Evolutionary conservation across 1,140 invertebrate species (phyloP), one percentile per base, ranked within the genome.

Genomic region (Elysia chlorotica): DNA sequence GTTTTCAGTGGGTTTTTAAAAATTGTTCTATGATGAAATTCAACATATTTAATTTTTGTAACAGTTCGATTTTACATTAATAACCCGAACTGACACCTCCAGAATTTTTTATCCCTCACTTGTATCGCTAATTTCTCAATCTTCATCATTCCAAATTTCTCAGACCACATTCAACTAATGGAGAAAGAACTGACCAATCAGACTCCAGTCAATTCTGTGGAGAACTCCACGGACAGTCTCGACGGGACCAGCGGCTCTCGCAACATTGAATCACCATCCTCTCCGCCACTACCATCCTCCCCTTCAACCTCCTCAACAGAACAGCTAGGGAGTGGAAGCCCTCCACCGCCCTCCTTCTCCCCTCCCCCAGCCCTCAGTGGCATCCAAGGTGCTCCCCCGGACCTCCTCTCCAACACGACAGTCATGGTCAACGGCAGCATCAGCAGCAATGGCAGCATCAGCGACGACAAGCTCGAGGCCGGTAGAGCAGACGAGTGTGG

Each of bases 351-450:
- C 0, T 35, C 31, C 17, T 59, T 66, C 10, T 62, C 68, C 19
- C 25, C 67, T 30, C 41, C 25, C 35, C 73, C 65, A 28, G n/a
- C 62, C 57, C 61, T 63, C 59, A 23, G 68, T 38, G 71, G 71
- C 10, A 36, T 76, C 17, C 57, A 73, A 23, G 70, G 57, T 10
- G 66, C 53, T n/a, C 63, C 57, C 17, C 66, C 65, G 6, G 69
- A 75, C 54, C 69, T 62, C 37, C n/a, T 72, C 30, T 35, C 41
- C 21, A 41, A 72, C 36, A 61, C 65, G 10, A 37, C 72, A 19
- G 75, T 69, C 54, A 37, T 75, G 19, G 75, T 69, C 54, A 69
- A 69, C 28, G 67, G 67, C 53, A 69, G 35, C 35, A 59, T 38
- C 23, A 56, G 54, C 53, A 56, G 38, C 33, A 19, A 28, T 17